phyloP scores from a whole-genome alignment of 2,113 vertebrate genomes.

The Aspiorhynchus laticeps region DNA sequence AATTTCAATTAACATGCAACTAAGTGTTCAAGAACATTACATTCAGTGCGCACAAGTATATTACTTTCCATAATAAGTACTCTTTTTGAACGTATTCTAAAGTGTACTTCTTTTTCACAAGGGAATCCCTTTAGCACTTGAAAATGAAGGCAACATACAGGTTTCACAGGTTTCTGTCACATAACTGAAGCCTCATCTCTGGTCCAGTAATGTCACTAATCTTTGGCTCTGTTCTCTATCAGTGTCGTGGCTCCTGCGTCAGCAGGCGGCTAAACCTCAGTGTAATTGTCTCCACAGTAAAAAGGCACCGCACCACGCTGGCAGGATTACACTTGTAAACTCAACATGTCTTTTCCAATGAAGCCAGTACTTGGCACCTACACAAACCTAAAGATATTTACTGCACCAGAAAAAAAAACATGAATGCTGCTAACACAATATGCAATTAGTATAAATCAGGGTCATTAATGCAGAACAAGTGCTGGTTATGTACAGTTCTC shows the following conservation, averaged over 20 bases:
- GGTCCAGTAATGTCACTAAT: constrained; percentile 37
- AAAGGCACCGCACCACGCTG: constrained; percentile 62
- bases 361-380: background rate
- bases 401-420: constrained; percentile 3
- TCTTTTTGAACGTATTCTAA: background rate
- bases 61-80: background rate
- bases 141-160: background rate
- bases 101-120: background rate
- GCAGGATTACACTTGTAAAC: constrained; percentile 53
- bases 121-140: background rate
- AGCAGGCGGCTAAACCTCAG: constrained; percentile 68
- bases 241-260: constrained; percentile 18
- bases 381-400: constrained; percentile 20
- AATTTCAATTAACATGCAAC: background rate
- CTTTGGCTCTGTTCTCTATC: background rate
- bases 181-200: background rate
- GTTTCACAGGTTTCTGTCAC: background rate
- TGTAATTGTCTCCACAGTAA: constrained; percentile 68
- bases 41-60: background rate
- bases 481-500: constrained; percentile 19
- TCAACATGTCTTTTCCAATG: constrained; percentile 43
- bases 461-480: constrained; percentile 26
- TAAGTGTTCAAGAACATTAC: background rate
- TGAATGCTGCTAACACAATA: constrained; percentile 16
- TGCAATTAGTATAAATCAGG: constrained; percentile 2